phyloP scores from a whole-genome alignment of 1,140 invertebrate genomes.

The Aphelenchoides avenae region DNA sequence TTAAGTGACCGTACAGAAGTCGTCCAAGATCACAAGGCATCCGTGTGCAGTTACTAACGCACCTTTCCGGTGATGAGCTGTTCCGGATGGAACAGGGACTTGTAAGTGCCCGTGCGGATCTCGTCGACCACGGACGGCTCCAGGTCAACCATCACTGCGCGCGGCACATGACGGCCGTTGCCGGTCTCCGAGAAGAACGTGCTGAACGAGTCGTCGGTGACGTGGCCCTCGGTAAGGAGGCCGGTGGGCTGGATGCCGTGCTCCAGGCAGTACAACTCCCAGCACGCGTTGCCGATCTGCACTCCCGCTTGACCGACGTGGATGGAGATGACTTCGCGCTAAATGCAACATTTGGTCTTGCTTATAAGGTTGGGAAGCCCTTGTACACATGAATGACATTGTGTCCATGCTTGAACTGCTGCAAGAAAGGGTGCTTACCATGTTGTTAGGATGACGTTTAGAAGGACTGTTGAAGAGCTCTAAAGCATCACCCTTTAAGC shows the following conservation, averaged over 20 bases:
- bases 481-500: no score
- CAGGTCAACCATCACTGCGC: slow-evolving; percentile 77
- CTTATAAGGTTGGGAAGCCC: no score
- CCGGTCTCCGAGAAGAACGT: slow-evolving; percentile 85
- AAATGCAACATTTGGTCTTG: no score
- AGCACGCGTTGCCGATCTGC: slow-evolving; percentile 78
- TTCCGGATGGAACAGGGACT: slow-evolving; percentile 66
- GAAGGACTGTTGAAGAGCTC: no score
- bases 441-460: no score
- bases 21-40: no score
- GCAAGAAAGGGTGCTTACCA: no score
- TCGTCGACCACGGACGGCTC: slow-evolving; percentile 80
- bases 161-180: slow-evolving; percentile 77
- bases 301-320: slow-evolving; percentile 83
- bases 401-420: no score
- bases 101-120: slow-evolving; percentile 64
- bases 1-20: no score
- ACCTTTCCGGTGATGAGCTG: slow-evolving; percentile 71
- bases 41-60: no score
- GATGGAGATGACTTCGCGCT: slow-evolving; percentile 74
- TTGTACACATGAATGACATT: no score
- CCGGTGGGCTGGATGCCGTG: slow-evolving; percentile 78
- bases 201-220: slow-evolving; percentile 74
- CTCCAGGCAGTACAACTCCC: slow-evolving; percentile 76
- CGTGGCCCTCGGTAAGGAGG: no score